Evolutionary conservation across 2,888 invertebrate genomes (phyloP).

Genomic region (Geotrupes spiniger): DNA sequence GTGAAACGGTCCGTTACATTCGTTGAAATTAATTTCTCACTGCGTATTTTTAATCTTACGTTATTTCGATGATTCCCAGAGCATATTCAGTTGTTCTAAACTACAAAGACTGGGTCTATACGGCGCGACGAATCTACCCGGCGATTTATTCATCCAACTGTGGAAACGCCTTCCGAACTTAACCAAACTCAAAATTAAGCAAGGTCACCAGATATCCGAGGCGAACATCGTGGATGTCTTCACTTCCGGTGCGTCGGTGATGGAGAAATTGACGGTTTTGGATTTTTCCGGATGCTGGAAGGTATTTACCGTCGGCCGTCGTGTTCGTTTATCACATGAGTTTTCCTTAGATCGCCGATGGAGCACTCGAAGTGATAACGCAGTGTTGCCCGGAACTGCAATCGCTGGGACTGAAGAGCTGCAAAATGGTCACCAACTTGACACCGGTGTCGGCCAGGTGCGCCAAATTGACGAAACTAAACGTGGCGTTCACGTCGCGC

Average conservation of each 20-base stretch:
- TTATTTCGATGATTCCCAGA: no score
- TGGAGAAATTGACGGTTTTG: conserved; percentile 27
- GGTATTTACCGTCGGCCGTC: conserved; percentile 17
- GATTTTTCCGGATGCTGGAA: conserved; percentile 35
- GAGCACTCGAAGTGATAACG: conserved; percentile 28
- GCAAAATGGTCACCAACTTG: conserved; percentile 30
- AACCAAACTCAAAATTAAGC: conserved; percentile 31
- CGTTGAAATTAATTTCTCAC: no score
- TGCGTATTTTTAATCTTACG: background rate
- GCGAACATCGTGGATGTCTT: conserved; percentile 26
- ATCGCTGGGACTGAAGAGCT: conserved; percentile 31
- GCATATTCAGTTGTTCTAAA: conserved; percentile 29
- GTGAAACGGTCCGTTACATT: no score
- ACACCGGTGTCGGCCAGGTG: conserved; percentile 27
- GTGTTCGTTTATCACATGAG: background rate
- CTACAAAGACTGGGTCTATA: conserved; percentile 30
- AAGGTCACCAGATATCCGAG: conserved; percentile 31
- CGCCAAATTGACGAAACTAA: conserved; percentile 25
- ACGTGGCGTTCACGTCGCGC: conserved; percentile 32
- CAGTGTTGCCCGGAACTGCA: conserved; percentile 29
- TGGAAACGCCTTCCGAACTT: conserved; percentile 28
- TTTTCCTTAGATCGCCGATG: conserved; percentile 25
- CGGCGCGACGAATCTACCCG: conserved; percentile 31
- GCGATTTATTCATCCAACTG: conserved; percentile 29
- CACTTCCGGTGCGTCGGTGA: conserved; percentile 20